Conservation (phyloP, 2,888 invertebrate genomes). For the Mystacides longicornis region DNA sequence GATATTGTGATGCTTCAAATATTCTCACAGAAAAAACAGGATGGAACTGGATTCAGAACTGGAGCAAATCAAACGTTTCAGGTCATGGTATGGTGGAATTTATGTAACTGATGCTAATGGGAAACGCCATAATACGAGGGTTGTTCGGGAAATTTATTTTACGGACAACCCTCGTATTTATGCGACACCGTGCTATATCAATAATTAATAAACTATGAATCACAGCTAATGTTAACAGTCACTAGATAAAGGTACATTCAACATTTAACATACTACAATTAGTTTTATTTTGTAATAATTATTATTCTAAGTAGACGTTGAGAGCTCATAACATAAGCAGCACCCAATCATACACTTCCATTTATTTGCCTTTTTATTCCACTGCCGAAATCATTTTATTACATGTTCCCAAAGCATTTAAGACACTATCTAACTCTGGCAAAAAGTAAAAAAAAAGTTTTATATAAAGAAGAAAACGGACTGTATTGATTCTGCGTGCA, state of each 20-base stretch:
- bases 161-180: conserved; percentile 16
- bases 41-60: too few species aligned
- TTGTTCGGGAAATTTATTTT: too few species aligned
- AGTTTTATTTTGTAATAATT: too few species aligned
- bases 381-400: not conserved
- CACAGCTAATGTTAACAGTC: conserved; percentile 26
- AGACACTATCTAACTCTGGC: not conserved
- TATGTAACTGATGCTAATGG: too few species aligned
- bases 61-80: too few species aligned
- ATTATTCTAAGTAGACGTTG: too few species aligned
- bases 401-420: not conserved
- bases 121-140: too few species aligned
- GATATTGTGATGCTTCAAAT: too few species aligned
- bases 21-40: too few species aligned
- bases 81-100: too few species aligned
- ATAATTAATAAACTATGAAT: conserved; percentile 21
- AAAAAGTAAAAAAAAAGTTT: not conserved
- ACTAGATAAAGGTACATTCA: conserved; percentile 26
- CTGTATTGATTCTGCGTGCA: not conserved
- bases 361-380: conserved; percentile 4
- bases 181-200: not conserved
- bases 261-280: conserved; percentile 23
- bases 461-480: not conserved
- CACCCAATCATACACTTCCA: conserved; percentile 1
- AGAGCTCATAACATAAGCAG: too few species aligned